Evolutionary conservation across 2,888 invertebrate genomes (phyloP).

Genomic region (Mythimna loreyi): DNA sequence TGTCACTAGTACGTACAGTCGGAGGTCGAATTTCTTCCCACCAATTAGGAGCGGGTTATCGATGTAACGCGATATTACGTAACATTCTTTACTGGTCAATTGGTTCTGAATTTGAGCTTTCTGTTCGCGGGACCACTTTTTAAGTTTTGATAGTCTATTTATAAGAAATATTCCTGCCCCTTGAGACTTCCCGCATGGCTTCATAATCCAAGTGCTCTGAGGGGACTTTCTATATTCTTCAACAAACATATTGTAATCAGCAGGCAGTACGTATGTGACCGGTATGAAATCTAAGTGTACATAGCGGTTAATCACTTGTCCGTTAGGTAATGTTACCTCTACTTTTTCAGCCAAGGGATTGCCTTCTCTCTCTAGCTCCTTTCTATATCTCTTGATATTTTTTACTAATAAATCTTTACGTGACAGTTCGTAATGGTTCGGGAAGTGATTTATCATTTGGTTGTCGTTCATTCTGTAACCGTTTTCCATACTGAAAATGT

Average conservation of each 20-base stretch:
- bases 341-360: constrained; percentile 95
- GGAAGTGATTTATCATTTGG: constrained; percentile 98
- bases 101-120: constrained; percentile 96
- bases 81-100: constrained; percentile 95
- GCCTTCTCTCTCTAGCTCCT: constrained; percentile 97
- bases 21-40: constrained; percentile 98
- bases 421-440: constrained; percentile 98
- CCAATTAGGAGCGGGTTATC: constrained; percentile 98
- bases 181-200: constrained; percentile 98
- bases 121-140: constrained; percentile 97
- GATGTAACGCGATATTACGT: constrained; percentile 99
- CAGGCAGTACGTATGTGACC: constrained; percentile 97
- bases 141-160: constrained; percentile 98
- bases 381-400: constrained; percentile 98
- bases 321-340: constrained; percentile 87
- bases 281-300: constrained; percentile 97
- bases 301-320: constrained; percentile 93
- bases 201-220: constrained; percentile 99
- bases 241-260: constrained; percentile 99
- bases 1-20: constrained; percentile 97
- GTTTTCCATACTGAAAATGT: constrained; percentile 97
- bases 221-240: constrained; percentile 98
- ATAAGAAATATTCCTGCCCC: constrained; percentile 98
- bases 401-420: constrained; percentile 98
- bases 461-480: constrained; percentile 98